Conservation (phyloP, 2,797 vertebrate species). For the Galaxias olidus region DNA sequence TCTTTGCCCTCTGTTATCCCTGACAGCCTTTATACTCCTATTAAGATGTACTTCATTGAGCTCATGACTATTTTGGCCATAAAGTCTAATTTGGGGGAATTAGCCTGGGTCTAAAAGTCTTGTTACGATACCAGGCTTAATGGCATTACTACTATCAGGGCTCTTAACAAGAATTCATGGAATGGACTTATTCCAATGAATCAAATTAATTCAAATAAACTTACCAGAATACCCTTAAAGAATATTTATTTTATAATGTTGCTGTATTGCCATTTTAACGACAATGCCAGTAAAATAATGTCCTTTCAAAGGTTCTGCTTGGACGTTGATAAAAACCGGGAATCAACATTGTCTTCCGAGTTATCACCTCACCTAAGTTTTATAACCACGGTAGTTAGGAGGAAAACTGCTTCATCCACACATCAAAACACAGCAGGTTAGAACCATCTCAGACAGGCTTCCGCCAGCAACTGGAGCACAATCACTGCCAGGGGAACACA, state of each 20-base stretch:
- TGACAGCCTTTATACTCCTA: conserved; percentile 76
- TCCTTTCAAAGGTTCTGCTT: too few species aligned
- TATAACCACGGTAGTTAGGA: too few species aligned
- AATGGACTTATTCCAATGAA: conserved; percentile 62
- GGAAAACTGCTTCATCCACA: too few species aligned
- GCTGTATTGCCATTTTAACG: too few species aligned
- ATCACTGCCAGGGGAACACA: conserved; percentile 54
- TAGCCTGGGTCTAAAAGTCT: conserved; percentile 66
- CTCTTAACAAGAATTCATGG: conserved; percentile 70
- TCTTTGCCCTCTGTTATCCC: conserved; percentile 68
- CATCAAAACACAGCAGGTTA: too few species aligned
- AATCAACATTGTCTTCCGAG: too few species aligned
- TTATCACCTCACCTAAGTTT: too few species aligned
- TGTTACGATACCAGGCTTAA: conserved; percentile 74
- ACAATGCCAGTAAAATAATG: too few species aligned
- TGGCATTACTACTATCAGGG: conserved; percentile 74
- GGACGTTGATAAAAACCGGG: too few species aligned
- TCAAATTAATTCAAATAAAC: conserved; percentile 71
- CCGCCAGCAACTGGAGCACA: background rate
- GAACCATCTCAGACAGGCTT: too few species aligned
- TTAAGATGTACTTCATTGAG: conserved; percentile 80
- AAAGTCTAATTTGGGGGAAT: conserved; percentile 81
- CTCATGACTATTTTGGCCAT: conserved; percentile 74
- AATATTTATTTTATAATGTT: background rate
- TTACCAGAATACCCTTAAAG: background rate